A percentile compares a stretch with the other conserved stretches of the same genome.
Conservation (phyloP, 2,113 vertebrate genomes). For the Meles meles region DNA sequence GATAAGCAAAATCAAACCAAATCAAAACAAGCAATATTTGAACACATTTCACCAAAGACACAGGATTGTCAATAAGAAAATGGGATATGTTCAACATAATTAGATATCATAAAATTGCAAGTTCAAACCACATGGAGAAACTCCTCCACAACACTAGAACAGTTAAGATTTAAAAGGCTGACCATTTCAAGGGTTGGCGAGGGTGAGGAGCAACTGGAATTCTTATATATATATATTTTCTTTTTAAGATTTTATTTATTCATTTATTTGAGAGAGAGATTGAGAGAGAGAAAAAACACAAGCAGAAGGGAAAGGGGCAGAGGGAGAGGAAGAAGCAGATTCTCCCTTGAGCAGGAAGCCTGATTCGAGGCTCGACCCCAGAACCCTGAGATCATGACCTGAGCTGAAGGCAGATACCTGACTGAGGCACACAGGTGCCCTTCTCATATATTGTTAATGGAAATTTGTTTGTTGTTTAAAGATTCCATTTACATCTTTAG, state of each 20-base stretch:
- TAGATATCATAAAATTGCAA: background rate
- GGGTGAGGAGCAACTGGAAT: background rate
- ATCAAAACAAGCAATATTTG: background rate
- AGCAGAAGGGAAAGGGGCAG: too few relatives aligned
- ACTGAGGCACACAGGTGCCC: too few relatives aligned
- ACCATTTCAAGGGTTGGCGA: background rate
- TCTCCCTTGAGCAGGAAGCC: too few relatives aligned
- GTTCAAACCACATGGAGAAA: background rate
- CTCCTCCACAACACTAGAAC: background rate
- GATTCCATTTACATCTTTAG: too few relatives aligned
- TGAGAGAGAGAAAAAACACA: too few relatives aligned
- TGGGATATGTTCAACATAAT: background rate
- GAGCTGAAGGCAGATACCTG: too few relatives aligned
- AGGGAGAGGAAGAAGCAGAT: too few relatives aligned
- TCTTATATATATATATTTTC: background rate
- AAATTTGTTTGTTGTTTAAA: too few relatives aligned
- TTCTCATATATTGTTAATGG: too few relatives aligned
- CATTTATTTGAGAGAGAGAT: too few relatives aligned
- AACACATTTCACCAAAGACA: background rate
- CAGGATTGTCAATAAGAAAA: background rate
- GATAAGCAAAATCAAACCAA: background rate
- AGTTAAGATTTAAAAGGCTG: background rate
- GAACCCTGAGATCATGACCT: too few relatives aligned
- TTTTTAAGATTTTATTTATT: too few relatives aligned
- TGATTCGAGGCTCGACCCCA: accelerated